These are phyloP conservation scores for Teleiodes luculella DNA, from an alignment of 2,888 invertebrate genomes.

Conservation along the genomic window DNA sequence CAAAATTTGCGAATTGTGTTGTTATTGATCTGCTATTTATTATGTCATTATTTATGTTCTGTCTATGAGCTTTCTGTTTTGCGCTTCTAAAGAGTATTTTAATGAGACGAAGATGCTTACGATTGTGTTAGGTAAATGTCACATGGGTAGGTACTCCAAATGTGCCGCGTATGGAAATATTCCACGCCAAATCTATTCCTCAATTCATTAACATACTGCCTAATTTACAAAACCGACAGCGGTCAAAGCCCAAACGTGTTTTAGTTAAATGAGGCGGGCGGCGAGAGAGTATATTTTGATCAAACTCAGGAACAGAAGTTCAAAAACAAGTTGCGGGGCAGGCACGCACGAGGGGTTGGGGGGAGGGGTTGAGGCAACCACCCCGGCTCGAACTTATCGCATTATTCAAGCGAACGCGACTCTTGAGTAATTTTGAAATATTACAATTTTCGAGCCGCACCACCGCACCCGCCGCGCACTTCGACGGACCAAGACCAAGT, in stretches of 20 bases:
- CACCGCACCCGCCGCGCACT: constrained; percentile 44
- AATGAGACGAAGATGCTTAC: no score
- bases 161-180: neutral
- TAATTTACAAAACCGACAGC: constrained; percentile 11
- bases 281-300: constrained; percentile 67
- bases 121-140: no score
- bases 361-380: constrained; percentile 39
- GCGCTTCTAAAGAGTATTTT: no score
- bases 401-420: constrained; percentile 77
- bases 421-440: constrained; percentile 80
- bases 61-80: no score
- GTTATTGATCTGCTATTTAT: no score
- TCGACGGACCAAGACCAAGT: constrained; percentile 48
- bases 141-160: neutral
- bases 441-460: constrained; percentile 74
- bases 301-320: constrained; percentile 71
- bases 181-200: neutral
- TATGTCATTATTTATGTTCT: no score
- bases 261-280: constrained; percentile 50
- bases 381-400: constrained; percentile 68
- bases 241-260: constrained; percentile 33
- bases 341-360: constrained; percentile 59
- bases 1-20: no score
- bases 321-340: constrained; percentile 64
- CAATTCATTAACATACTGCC: constrained; percentile 6